Evolutionary conservation across 2,888 invertebrate genomes (phyloP).

Genomic region (Harmothoe impar): DNA sequence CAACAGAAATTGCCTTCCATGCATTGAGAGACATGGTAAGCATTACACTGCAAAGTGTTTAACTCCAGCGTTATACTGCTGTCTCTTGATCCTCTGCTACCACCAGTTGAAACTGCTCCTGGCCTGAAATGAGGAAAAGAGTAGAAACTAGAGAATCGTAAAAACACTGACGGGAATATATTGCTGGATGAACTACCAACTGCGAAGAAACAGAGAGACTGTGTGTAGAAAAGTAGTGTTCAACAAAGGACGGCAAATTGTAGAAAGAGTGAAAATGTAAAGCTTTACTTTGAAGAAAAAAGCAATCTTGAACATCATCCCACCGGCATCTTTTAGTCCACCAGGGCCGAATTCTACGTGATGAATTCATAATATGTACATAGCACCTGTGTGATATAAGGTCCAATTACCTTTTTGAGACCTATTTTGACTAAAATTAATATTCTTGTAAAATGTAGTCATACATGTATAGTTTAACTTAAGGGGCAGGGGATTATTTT

Average conservation of each 20-base stretch:
- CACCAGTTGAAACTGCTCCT: conserved; percentile 66
- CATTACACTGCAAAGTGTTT: not conserved
- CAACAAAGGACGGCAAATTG: not conserved
- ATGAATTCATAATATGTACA: not conserved
- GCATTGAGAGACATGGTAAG: not conserved
- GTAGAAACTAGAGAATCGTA: not conserved
- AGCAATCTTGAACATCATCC: conserved; percentile 42
- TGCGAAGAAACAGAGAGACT: not conserved
- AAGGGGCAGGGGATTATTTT: too few species aligned
- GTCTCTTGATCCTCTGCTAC: conserved; percentile 67
- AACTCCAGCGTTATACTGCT: conserved; percentile 57
- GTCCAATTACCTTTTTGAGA: too few species aligned
- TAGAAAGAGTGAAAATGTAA: conserved; percentile 7
- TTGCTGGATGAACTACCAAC: not conserved
- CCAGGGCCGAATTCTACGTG: not conserved
- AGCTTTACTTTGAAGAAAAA: conserved; percentile 27
- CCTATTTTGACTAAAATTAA: too few species aligned
- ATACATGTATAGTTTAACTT: too few species aligned
- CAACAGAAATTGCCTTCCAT: too few species aligned
- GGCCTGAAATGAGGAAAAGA: conserved; percentile 60
- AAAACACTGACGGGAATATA: conserved; percentile 6
- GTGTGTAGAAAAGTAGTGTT: not conserved
- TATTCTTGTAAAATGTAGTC: too few species aligned
- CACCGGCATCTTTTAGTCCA: not conserved
- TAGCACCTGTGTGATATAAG: too few species aligned